A percentile compares a stretch with the other conserved stretches of the same genome.
Conservation (phyloP, 2,113 vertebrate genomes). For the Fulmarus glacialis region DNA sequence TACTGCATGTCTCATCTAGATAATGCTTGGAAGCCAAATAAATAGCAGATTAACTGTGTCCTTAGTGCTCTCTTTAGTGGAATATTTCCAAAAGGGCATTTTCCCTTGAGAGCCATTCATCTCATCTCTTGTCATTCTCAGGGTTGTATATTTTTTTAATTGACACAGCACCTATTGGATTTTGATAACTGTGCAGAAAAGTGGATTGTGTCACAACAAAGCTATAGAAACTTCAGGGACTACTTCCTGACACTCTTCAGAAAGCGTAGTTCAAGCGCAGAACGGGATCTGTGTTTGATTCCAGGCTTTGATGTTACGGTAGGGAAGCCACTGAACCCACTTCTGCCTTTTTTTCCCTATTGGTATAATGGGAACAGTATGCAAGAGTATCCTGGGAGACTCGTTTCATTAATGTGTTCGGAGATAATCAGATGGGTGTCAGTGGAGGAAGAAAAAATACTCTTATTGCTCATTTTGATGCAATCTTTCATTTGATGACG, state of each 20-base stretch:
- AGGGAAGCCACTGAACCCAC: conserved; percentile 7
- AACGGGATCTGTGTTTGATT: conserved; percentile 33
- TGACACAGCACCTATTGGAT: background rate
- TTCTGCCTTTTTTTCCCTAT: background rate
- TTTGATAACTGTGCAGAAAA: background rate
- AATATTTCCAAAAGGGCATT: background rate
- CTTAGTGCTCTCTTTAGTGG: background rate
- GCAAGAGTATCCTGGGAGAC: conserved; percentile 27
- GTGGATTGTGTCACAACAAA: conserved; percentile 16
- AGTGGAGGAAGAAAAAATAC: conserved; percentile 20
- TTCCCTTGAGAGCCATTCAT: background rate
- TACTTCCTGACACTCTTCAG: background rate
- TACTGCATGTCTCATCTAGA: background rate
- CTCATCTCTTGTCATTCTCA: background rate
- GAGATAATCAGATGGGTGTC: conserved; percentile 38
- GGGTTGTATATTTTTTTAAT: conserved; percentile 15
- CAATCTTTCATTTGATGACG: conserved; percentile 10
- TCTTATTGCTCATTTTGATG: conserved; percentile 12
- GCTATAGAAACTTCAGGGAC: background rate
- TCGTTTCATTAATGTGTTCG: background rate
- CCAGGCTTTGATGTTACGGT: background rate
- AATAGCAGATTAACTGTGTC: background rate
- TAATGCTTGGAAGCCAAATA: background rate
- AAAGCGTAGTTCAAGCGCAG: background rate
- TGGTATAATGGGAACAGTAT: conserved; percentile 46